Percentiles rank a stretch among this genome's conserved stretches.
These are phyloP conservation scores for Drosophila gunungcola DNA, from an alignment of 1,140 invertebrate species.

Conservation along the genomic window DNA sequence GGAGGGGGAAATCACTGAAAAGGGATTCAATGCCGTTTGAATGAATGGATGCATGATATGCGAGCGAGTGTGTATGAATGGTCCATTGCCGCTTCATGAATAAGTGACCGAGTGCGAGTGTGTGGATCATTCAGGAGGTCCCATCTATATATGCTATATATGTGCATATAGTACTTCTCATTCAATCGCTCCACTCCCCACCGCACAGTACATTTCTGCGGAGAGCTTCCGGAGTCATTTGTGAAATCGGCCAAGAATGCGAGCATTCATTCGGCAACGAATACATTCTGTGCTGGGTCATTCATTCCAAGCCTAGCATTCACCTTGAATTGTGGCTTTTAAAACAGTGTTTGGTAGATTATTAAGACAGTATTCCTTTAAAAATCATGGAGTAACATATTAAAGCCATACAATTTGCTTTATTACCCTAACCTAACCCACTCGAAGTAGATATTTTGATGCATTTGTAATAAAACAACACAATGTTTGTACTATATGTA, in stretches of 20 bases:
- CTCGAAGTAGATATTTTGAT: too few species aligned
- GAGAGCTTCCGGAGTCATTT: slow-evolving; percentile 27
- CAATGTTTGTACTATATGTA: too few species aligned
- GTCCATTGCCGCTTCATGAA: slow-evolving; percentile 25
- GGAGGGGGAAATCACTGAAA: slow-evolving; percentile 14
- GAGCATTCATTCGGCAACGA: slow-evolving; percentile 9
- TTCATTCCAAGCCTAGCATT: slow-evolving; percentile 13
- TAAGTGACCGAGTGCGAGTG: slow-evolving; percentile 16
- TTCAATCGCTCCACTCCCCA: slow-evolving; percentile 8
- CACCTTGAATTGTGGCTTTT: slow-evolving; percentile 28
- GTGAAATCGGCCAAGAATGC: slow-evolving; percentile 23
- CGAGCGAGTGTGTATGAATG: slow-evolving; percentile 30
- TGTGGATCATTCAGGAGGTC: not conserved
- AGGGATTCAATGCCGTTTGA: slow-evolving; percentile 37
- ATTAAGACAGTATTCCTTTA: too few species aligned
- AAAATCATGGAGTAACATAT: too few species aligned
- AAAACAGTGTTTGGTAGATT: not conserved
- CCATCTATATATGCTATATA: slow-evolving; percentile 1
- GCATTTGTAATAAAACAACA: too few species aligned
- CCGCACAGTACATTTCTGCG: not conserved
- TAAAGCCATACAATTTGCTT: too few species aligned
- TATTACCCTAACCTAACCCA: too few species aligned
- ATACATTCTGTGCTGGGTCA: not conserved
- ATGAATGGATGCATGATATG: slow-evolving; percentile 33
- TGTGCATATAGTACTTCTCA: slow-evolving; percentile 2